A percentile compares a stretch with the other conserved stretches of the same genome.
phyloP scores from a whole-genome alignment of 2,888 invertebrate genomes.

The Parnassius glacialis region DNA sequence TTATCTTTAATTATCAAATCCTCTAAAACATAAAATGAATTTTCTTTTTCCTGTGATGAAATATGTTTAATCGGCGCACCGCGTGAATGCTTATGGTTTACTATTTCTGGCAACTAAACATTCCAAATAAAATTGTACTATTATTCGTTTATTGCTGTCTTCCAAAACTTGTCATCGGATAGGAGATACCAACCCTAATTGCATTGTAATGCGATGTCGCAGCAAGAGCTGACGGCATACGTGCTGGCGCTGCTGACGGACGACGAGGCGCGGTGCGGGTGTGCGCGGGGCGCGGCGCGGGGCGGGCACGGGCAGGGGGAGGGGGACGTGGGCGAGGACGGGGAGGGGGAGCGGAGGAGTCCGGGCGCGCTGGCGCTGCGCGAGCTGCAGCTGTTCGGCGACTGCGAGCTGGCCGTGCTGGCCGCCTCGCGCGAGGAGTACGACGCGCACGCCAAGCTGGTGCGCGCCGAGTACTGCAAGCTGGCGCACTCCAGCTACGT shows the following conservation, averaged over 20 bases:
- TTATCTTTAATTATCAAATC: too few species aligned
- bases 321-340: constrained; percentile 44
- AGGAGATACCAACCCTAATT: too few species aligned
- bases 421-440: constrained; percentile 61
- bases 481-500: constrained; percentile 55
- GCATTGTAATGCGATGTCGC: constrained; percentile 17
- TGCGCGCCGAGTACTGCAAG: constrained; percentile 63
- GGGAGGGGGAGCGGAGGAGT: constrained; percentile 31
- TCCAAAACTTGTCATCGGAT: too few species aligned
- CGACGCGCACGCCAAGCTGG: constrained; percentile 63
- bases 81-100: too few species aligned
- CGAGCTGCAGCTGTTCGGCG: constrained; percentile 66
- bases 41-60: too few species aligned
- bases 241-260: constrained; percentile 67
- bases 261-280: constrained; percentile 59
- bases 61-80: too few species aligned
- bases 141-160: too few species aligned
- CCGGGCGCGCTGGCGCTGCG: constrained; percentile 36
- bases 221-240: constrained; percentile 70
- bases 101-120: too few species aligned
- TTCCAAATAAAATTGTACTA: too few species aligned
- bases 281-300: constrained; percentile 44
- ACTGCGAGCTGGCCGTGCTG: constrained; percentile 69
- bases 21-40: too few species aligned
- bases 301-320: constrained; percentile 27